These are phyloP conservation scores for Heliothis peltigera DNA, from an alignment of 2,888 invertebrate species.

Conservation along the genomic window DNA sequence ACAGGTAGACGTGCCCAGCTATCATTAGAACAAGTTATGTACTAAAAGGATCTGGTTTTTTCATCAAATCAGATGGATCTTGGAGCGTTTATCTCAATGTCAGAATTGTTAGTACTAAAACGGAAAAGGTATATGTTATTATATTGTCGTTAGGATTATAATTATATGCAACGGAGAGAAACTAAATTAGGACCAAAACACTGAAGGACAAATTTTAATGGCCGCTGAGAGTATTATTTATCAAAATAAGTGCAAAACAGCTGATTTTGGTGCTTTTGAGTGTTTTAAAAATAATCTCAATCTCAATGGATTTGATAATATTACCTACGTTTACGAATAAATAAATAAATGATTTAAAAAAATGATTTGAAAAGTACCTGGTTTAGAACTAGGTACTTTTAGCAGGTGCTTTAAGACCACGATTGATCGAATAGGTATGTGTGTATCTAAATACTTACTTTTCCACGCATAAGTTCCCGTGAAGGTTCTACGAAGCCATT, in stretches of 20 bases:
- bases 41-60: constrained; percentile 40
- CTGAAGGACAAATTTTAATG: constrained; percentile 26
- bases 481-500: constrained; percentile 44
- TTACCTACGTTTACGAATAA: too few species aligned
- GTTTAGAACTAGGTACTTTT: too few species aligned
- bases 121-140: constrained; percentile 46
- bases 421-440: too few species aligned
- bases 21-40: constrained; percentile 35
- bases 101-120: constrained; percentile 38
- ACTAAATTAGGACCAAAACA: constrained; percentile 41
- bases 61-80: constrained; percentile 2
- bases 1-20: constrained; percentile 13
- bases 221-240: neutral
- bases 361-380: too few species aligned
- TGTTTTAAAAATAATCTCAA: too few species aligned
- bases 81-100: constrained; percentile 50
- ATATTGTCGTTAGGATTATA: constrained; percentile 51
- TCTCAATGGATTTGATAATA: too few species aligned
- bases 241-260: neutral
- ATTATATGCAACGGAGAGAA: constrained; percentile 20
- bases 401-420: too few species aligned
- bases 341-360: too few species aligned
- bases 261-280: too few species aligned
- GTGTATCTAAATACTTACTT: constrained; percentile 30
- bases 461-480: constrained; percentile 27